Evolutionary conservation across 2,113 vertebrate genomes (phyloP), one percentile per base, ranked within the genome.

Genomic region (Megatriorchis doriae): DNA sequence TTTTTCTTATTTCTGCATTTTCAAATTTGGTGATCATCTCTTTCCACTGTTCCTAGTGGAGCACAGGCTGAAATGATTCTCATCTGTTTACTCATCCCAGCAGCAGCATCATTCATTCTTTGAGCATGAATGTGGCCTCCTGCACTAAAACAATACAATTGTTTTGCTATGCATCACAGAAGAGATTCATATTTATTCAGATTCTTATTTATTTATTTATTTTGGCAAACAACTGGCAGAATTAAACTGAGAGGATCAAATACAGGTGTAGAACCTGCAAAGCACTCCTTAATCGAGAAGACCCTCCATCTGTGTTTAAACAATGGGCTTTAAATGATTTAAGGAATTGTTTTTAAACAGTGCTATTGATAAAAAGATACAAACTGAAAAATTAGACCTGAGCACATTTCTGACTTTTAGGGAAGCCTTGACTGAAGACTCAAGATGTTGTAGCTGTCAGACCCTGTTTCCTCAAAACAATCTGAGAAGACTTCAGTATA

Each of bases 1-100:
- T 50, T 93, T 93, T 82, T 75, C 23, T 50, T 42, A 55, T 68
- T 90, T 87, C 34, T 90, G 20, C 26, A 40, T 87, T 83, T 90
- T 72, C 1, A 0, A 10, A 59, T 55, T 84, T 36, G 25, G 16
- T 74, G 31, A 94, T 13, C 1, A 0, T 74, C 25, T 78, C 50
- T 50, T 86, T 86, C 32, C 20, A 11, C 52, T 56, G 7, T 18
- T 96, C 42, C 56, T 81, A 65, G 78, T 29, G 66, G 43, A 82
- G 13, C 23, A 61, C 1, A 2, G 14, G 20, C 68, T 86, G 70
- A n/a, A 94, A 81, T 10, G 8, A 26, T 25, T 79, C 16, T 47
- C 27, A 56, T 79, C 19, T 81, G 3, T 67, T 88, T 53, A 61
- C 85, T 82, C 59, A 70, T 32, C 42, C 32, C 36, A 58, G 55